These are phyloP conservation scores for Malurus melanocephalus DNA, from an alignment of 2,113 vertebrate genomes.

Conservation along the genomic window DNA sequence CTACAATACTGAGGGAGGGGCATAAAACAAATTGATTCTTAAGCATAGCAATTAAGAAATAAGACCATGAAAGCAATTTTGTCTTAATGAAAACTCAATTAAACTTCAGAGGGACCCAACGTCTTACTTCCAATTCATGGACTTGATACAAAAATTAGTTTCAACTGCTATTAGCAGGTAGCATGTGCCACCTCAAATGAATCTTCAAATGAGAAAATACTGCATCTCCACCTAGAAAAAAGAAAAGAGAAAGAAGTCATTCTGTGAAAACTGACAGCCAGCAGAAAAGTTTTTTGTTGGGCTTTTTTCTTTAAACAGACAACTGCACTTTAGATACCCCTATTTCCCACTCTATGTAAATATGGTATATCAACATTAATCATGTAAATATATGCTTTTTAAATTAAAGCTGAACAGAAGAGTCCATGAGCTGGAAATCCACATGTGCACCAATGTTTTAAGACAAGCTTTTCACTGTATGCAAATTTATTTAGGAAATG, in stretches of 20 bases:
- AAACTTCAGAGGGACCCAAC: constrained; percentile 77
- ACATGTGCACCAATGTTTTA: constrained; percentile 79
- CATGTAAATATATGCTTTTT: constrained; percentile 70
- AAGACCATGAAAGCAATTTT: constrained; percentile 77
- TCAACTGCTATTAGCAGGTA: constrained; percentile 80
- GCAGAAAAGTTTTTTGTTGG: constrained; percentile 32
- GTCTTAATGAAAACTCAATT: constrained; percentile 77
- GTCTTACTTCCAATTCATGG: constrained; percentile 77
- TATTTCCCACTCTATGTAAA: constrained; percentile 73
- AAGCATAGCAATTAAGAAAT: constrained; percentile 81
- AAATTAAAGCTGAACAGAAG: constrained; percentile 80
- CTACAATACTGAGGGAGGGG: constrained; percentile 75
- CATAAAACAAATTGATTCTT: constrained; percentile 73
- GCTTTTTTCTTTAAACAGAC: constrained; percentile 42
- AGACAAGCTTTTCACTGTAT: constrained; percentile 53
- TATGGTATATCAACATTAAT: constrained; percentile 76
- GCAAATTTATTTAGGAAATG: constrained; percentile 61
- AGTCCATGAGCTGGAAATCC: constrained; percentile 86
- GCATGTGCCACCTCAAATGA: constrained; percentile 80
- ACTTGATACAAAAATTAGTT: constrained; percentile 81
- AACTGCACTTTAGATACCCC: constrained; percentile 67
- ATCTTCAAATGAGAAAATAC: constrained; percentile 84
- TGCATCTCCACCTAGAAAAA: constrained; percentile 84
- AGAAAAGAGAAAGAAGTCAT: constrained; percentile 73
- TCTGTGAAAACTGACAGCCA: neutral